A percentile compares a stretch with the other conserved stretches of the same genome.
These are phyloP conservation scores for Sarotherodon lohbergeri DNA, from an alignment of 2,113 vertebrate species.

Conservation along the genomic window DNA sequence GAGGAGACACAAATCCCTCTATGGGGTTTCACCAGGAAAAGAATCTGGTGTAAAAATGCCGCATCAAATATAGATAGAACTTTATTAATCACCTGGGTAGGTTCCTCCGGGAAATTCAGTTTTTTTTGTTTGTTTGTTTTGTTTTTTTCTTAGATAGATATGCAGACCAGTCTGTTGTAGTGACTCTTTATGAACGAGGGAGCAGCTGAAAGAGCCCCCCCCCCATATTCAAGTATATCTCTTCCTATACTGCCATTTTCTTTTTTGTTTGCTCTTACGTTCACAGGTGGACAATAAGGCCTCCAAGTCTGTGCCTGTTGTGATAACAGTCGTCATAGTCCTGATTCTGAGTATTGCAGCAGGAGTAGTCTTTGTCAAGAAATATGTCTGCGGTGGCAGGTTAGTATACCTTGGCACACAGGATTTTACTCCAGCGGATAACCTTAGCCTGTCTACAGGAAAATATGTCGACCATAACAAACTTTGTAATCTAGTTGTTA, in stretches of 20 bases:
- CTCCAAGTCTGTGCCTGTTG: constrained; percentile 69
- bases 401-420: constrained; percentile 46
- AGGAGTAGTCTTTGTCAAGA: constrained; percentile 84
- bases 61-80: neutral
- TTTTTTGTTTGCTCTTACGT: neutral
- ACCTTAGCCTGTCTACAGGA: neutral
- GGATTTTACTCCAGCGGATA: neutral
- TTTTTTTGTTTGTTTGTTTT: accelerated
- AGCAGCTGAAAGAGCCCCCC: neutral
- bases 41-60: neutral
- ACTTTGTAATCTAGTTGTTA: neutral
- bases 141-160: neutral
- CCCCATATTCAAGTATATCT: accelerated
- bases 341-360: constrained; percentile 73
- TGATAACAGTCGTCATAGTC: constrained; percentile 77
- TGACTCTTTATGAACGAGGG: neutral
- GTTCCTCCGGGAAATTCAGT: accelerated
- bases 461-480: neutral
- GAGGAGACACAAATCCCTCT: neutral
- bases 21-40: neutral
- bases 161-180: neutral
- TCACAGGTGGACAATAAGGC: constrained; percentile 38
- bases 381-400: constrained; percentile 92
- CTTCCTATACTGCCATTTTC: neutral
- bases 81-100: too few relatives aligned